Conservation (phyloP, 2,888 invertebrate genomes). For the Lomographa bimaculata region DNA sequence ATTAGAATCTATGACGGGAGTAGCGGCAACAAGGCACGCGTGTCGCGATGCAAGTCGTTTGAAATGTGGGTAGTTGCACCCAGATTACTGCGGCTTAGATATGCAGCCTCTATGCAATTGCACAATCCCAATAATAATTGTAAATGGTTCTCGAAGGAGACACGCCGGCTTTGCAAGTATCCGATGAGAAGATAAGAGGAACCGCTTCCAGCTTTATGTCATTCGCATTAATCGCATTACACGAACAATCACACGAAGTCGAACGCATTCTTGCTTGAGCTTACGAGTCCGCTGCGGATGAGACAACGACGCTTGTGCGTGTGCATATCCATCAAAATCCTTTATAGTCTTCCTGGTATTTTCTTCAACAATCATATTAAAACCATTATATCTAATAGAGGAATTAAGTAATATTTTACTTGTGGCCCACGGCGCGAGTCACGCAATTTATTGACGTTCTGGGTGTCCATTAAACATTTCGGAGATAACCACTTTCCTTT, state of each 20-base stretch:
- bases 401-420: conserved; percentile 45
- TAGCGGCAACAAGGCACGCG: conserved; percentile 43
- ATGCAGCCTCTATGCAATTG: conserved; percentile 52
- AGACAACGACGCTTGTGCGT: conserved; percentile 35
- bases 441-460: conserved; percentile 48
- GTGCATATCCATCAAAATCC: conserved; percentile 41
- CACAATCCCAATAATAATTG: conserved; percentile 58
- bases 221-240: conserved; percentile 30
- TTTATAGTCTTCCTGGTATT: conserved; percentile 38
- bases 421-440: conserved; percentile 44
- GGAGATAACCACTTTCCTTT: conserved; percentile 44
- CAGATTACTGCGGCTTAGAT: conserved; percentile 54
- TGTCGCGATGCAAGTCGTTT: conserved; percentile 33
- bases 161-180: conserved; percentile 45
- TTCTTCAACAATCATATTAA: conserved; percentile 33
- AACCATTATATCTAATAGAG: conserved; percentile 37
- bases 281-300: conserved; percentile 17
- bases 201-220: conserved; percentile 26
- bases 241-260: conserved; percentile 19
- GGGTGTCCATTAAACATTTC: conserved; percentile 43
- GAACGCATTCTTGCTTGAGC: conserved; percentile 14
- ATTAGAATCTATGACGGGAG: conserved; percentile 48
- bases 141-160: conserved; percentile 45
- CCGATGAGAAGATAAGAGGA: conserved; percentile 48
- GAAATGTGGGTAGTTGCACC: conserved; percentile 38